These are phyloP conservation scores for Suillia variegata DNA, from an alignment of 2,888 invertebrate genomes.

Conservation along the genomic window DNA sequence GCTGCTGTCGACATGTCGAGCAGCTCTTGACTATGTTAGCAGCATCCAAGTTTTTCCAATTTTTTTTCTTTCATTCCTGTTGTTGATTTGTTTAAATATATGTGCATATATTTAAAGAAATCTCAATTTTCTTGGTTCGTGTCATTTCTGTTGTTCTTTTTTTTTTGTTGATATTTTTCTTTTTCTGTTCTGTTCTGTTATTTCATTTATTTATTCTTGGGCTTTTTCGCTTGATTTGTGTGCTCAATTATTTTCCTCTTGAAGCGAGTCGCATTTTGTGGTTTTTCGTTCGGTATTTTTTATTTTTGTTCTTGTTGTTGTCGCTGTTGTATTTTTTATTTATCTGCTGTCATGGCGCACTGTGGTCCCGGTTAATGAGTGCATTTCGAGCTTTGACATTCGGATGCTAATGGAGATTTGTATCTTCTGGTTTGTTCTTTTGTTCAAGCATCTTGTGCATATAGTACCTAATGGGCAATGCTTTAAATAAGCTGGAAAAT, in stretches of 20 bases:
- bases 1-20: slow-evolving; percentile 21
- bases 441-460: too few species aligned
- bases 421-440: too few species aligned
- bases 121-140: slow-evolving; percentile 48
- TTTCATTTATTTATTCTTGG: too few species aligned
- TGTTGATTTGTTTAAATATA: slow-evolving; percentile 32
- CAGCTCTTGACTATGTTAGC: slow-evolving; percentile 50
- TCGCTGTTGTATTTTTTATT: slow-evolving; percentile 53
- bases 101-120: slow-evolving; percentile 53
- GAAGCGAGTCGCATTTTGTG: slow-evolving; percentile 1
- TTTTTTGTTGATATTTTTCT: too few species aligned
- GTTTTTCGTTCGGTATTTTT: too few species aligned
- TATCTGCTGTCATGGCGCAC: slow-evolving; percentile 44
- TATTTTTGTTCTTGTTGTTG: too few species aligned
- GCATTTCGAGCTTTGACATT: slow-evolving; percentile 43
- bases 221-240: slow-evolving; percentile 42
- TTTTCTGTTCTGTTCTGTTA: too few species aligned
- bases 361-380: slow-evolving; percentile 40
- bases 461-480: too few species aligned
- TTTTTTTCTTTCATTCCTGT: slow-evolving; percentile 1
- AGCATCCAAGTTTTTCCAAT: slow-evolving; percentile 31
- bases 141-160: slow-evolving; percentile 30
- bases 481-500: too few species aligned
- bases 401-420: slow-evolving; percentile 45
- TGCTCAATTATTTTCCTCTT: slow-evolving; percentile 43